Conservation (phyloP, 2,888 invertebrate species). For the Phalera bucephala region DNA sequence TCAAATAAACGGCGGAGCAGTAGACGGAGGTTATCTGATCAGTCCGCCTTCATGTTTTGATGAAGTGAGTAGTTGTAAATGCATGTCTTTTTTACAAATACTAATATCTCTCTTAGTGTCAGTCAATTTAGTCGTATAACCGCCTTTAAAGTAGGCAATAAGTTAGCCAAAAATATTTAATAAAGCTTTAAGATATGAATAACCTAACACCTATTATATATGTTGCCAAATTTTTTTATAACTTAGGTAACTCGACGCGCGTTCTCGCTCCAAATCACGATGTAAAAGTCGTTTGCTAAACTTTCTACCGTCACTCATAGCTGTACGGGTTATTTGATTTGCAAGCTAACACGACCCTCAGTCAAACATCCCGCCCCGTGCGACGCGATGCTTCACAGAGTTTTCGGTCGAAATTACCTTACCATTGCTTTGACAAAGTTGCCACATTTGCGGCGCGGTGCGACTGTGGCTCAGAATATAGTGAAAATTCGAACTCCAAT, state of each 20-base stretch:
- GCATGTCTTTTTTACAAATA: no score
- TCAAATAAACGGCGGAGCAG: no score
- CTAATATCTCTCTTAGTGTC: no score
- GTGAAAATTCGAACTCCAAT: constrained; percentile 17
- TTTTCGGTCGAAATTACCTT: constrained; percentile 33
- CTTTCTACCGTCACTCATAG: constrained; percentile 12
- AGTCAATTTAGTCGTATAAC: no score
- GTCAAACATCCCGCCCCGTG: constrained; percentile 14
- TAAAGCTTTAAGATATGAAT: no score
- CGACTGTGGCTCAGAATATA: constrained; percentile 8
- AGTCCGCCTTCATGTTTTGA: no score
- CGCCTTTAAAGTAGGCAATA: no score
- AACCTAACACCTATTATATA: no score
- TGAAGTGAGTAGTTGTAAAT: no score
- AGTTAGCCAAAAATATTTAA: no score
- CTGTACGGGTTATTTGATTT: constrained; percentile 23
- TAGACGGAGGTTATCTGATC: no score
- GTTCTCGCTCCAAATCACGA: not conserved
- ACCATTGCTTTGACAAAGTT: constrained; percentile 28
- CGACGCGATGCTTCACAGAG: constrained; percentile 4
- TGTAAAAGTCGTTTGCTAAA: constrained; percentile 6
- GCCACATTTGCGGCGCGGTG: constrained; percentile 13
- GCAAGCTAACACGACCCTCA: constrained; percentile 6
- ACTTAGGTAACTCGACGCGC: not conserved
- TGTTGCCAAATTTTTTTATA: not conserved